A percentile compares a stretch with the other conserved stretches of the same genome.
phyloP scores from a whole-genome alignment of 2,113 vertebrate genomes.

The Megaptera novaeangliae region DNA sequence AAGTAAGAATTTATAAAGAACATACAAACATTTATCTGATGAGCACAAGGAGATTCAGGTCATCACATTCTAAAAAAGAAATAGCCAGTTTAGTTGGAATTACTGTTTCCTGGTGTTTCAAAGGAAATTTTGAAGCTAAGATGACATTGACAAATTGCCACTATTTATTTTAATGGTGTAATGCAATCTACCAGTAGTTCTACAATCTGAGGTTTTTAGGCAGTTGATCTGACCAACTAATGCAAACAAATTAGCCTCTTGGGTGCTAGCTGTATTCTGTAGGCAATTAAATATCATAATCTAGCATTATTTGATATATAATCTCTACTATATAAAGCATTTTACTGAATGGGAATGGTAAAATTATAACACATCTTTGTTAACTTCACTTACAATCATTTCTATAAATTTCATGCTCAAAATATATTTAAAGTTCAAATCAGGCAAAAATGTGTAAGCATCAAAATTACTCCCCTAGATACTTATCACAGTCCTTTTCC shows the following conservation, averaged over 20 bases:
- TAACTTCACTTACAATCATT: neutral
- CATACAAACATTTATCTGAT: slow-evolving; percentile 78
- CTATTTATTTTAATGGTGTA: slow-evolving; percentile 97
- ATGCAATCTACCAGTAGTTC: slow-evolving; percentile 90
- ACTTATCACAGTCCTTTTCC: neutral
- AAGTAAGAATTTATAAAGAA: slow-evolving; percentile 16
- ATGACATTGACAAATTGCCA: slow-evolving; percentile 98
- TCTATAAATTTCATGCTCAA: slow-evolving; percentile 38
- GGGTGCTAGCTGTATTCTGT: slow-evolving; percentile 75
- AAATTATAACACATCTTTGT: slow-evolving; percentile 64
- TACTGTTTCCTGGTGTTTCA: slow-evolving; percentile 89
- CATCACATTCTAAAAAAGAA: slow-evolving; percentile 78
- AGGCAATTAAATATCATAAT: slow-evolving; percentile 77
- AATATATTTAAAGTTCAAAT: neutral
- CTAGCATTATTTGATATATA: slow-evolving; percentile 77
- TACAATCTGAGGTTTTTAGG: slow-evolving; percentile 90
- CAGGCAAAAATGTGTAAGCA: neutral
- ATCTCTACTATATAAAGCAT: slow-evolving; percentile 65
- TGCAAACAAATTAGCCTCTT: slow-evolving; percentile 89
- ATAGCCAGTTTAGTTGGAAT: slow-evolving; percentile 92
- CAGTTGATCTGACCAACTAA: slow-evolving; percentile 89
- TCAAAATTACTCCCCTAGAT: neutral
- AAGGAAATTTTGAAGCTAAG: slow-evolving; percentile 86
- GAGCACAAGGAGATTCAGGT: slow-evolving; percentile 80
- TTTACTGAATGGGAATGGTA: slow-evolving; percentile 54